Evolutionary conservation across 2,113 vertebrate species (phyloP), one percentile per base, ranked within the genome.

Genomic region (Asarcornis scutulata): DNA sequence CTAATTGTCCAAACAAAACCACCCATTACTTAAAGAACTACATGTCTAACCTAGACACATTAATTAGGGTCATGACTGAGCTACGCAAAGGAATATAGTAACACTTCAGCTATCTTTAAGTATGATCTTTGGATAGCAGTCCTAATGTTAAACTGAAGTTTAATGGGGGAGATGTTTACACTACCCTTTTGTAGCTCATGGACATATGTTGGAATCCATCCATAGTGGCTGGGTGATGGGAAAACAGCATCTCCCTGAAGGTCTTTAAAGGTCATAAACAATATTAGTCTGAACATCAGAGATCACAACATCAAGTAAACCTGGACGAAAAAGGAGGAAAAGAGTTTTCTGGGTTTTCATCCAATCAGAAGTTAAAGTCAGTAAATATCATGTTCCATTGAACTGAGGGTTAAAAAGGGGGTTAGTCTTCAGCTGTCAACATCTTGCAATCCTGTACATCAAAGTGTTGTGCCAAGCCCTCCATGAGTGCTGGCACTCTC

Each of bases 1-100:
- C 97, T 98, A 98, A 98, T 98, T 98, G 97, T 98, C 97, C 96
- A 98, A 98, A 98, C 98, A 98, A 98, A 98, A 88, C 97, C 96
- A 98, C 96, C 98, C 98, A 98, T 98, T 98, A 97, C 97, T 97
- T 98, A 97, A 97, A 98, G 96, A 96, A 98, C 97, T 97, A 83
- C 97, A 97, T 98, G 97, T 97, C 97, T 94, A 95, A 96, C 96
- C 95, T 92, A 97, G 98, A 98, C 98, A 97, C 97, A 97, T 98
- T 98, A 98, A 98, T 98, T 98, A 98, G 98, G 98, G 98, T 98
- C 98, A 97, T 97, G 98, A 98, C 98, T 98, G 96, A 98, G 91
- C 93, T 96, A 91, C 92, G 97, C 96, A 97, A 96, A 97, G 94
- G 94, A 98, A 97, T 97, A 98, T 93, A 97, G 97, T 97, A 97